phyloP scores from a whole-genome alignment of 2,797 vertebrate genomes.

The Ispidina lecontei region DNA sequence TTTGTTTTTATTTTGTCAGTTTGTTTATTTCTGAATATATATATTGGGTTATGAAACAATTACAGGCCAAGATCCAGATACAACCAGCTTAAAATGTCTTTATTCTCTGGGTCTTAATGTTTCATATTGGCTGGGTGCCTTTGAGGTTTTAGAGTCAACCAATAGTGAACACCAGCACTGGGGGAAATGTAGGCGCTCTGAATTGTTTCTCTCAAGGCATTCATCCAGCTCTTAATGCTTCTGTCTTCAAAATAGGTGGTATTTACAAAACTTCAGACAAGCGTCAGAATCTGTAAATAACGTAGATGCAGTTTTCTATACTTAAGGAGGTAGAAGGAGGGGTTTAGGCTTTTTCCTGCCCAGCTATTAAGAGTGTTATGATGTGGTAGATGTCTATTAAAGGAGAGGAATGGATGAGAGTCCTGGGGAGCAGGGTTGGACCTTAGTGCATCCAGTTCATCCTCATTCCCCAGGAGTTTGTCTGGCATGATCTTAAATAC shows the following conservation, averaged over 20 bases:
- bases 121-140: neutral
- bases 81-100: neutral
- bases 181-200: neutral
- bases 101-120: neutral
- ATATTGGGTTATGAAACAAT: neutral
- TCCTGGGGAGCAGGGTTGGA: neutral
- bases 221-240: neutral
- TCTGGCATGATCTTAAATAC: fast-evolving
- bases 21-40: constrained; percentile 22
- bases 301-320: constrained; percentile 12
- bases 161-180: neutral
- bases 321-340: neutral
- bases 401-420: neutral
- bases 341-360: constrained; percentile 2
- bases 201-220: neutral
- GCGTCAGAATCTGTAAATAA: neutral
- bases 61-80: neutral
- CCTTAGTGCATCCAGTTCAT: neutral
- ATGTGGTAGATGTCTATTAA: neutral
- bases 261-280: constrained; percentile 32
- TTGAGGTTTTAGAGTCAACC: neutral
- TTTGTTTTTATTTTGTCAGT: neutral
- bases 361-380: neutral
- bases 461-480: neutral
- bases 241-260: constrained; percentile 16